Conservation (phyloP, 64 coral and sea anemone genomes). For the Actinia tenebrosa region DNA sequence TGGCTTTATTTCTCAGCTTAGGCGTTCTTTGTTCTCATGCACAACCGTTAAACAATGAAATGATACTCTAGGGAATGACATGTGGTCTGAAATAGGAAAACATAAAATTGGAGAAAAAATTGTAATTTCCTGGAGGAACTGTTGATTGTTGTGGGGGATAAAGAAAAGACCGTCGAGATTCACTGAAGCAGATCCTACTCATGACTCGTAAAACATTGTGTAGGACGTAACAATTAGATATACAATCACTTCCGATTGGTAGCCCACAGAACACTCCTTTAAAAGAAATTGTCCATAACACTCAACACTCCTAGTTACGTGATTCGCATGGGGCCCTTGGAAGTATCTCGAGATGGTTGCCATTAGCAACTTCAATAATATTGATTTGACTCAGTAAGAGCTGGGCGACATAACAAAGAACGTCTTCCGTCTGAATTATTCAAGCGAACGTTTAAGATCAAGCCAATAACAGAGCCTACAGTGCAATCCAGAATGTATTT, state of each 20-base stretch:
- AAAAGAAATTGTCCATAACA: background rate
- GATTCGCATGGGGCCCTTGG: background rate
- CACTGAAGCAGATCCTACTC: background rate
- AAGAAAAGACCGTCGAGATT: background rate
- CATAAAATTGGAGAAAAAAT: too few relatives aligned
- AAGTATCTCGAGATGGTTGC: constrained; percentile 1
- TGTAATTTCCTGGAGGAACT: too few relatives aligned
- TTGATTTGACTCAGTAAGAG: background rate
- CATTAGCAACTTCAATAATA: background rate
- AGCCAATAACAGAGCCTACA: too few relatives aligned
- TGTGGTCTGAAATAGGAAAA: too few relatives aligned
- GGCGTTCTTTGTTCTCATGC: too few relatives aligned
- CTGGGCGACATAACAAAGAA: background rate
- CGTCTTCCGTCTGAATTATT: background rate
- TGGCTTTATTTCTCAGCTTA: background rate
- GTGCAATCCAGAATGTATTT: too few relatives aligned
- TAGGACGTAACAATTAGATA: background rate
- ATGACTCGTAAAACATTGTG: background rate
- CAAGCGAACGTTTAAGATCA: too few relatives aligned
- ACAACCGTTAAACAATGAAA: too few relatives aligned
- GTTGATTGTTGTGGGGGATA: too few relatives aligned
- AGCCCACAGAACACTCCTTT: background rate
- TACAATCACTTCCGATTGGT: background rate
- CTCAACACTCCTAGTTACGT: background rate
- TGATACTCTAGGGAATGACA: too few relatives aligned